Evolutionary conservation across 2,113 vertebrate species (phyloP).

Genomic region (Papio anubis): DNA sequence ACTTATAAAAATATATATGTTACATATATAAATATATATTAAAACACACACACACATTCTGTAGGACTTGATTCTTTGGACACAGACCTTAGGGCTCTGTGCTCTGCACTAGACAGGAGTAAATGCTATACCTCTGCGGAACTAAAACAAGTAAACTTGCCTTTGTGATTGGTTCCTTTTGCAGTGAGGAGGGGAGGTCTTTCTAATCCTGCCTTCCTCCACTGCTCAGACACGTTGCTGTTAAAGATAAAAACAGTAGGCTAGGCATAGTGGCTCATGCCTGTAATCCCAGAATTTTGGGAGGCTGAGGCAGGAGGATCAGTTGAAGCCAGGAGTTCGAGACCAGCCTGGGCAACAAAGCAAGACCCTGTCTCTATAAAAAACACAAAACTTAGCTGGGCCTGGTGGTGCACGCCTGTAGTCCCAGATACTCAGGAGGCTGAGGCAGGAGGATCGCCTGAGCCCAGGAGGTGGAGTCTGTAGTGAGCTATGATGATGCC

Average conservation of each 20-base stretch:
- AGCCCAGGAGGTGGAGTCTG: too few relatives aligned
- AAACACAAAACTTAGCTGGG: too few relatives aligned
- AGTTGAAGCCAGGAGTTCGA: too few relatives aligned
- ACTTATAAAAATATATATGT: background rate
- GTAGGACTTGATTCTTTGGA: background rate
- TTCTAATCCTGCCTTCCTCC: background rate
- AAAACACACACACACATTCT: background rate
- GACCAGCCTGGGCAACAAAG: too few relatives aligned
- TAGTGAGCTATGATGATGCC: too few relatives aligned
- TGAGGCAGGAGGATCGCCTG: too few relatives aligned
- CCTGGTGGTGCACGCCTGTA: too few relatives aligned
- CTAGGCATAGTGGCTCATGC: too few relatives aligned
- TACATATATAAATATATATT: background rate
- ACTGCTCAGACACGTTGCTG: background rate
- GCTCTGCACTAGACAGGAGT: background rate
- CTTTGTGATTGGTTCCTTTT: background rate
- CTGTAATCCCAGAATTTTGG: too few relatives aligned
- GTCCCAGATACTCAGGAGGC: too few relatives aligned
- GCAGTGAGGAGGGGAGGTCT: background rate
- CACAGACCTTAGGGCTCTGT: background rate
- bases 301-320: too few relatives aligned
- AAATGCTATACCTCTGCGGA: background rate
- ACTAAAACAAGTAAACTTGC: background rate
- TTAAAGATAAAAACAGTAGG: background rate
- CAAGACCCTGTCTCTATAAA: too few relatives aligned